Conservation (phyloP, 2,113 vertebrate species). For the Pipra filicauda region DNA sequence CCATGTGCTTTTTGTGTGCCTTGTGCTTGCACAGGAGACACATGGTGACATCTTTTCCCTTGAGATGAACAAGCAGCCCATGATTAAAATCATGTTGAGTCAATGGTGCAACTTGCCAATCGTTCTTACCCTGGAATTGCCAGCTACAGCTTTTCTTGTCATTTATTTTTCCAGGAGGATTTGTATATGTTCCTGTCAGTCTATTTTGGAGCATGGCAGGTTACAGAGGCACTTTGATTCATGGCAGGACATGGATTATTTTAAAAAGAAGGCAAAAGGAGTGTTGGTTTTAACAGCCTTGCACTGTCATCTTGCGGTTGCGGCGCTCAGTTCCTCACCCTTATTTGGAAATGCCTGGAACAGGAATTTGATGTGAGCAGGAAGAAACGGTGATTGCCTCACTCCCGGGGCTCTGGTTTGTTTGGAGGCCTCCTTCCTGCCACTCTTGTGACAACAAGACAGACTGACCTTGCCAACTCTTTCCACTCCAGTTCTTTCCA, state of each 20-base stretch:
- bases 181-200: conserved; percentile 14
- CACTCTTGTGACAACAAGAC: not conserved
- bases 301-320: conserved; percentile 45
- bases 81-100: not conserved
- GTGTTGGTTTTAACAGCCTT: conserved; percentile 2
- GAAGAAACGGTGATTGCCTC: conserved; percentile 8
- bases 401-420: not conserved
- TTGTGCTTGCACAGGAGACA: not conserved
- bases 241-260: conserved; percentile 28
- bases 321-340: not conserved
- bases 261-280: conserved; percentile 20
- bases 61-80: not conserved
- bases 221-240: not conserved
- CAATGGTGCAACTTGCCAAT: not conserved
- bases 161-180: conserved; percentile 36
- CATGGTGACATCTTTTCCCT: not conserved
- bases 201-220: not conserved
- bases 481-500: not conserved
- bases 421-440: conserved; percentile 30
- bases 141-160: not conserved
- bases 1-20: not conserved
- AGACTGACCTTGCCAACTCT: not conserved
- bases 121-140: not conserved
- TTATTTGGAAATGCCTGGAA: conserved; percentile 47
- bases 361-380: not conserved